These are phyloP conservation scores for Aix galericulata DNA, from an alignment of 2,113 vertebrate genomes.

Conservation along the genomic window DNA sequence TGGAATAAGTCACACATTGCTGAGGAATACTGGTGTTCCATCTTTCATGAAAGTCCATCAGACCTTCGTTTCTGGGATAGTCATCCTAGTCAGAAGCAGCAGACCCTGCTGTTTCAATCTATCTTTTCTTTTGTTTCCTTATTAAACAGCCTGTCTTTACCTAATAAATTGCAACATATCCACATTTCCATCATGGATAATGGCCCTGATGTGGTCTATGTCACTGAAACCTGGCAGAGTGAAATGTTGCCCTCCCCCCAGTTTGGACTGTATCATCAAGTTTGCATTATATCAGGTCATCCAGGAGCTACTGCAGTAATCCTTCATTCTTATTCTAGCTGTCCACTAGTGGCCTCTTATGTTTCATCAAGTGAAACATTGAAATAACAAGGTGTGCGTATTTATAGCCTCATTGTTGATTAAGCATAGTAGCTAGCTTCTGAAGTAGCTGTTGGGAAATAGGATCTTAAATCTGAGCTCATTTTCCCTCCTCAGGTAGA, in stretches of 20 bases:
- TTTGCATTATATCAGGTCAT: conserved; percentile 53
- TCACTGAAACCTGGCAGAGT: conserved; percentile 23
- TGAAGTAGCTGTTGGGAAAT: conserved; percentile 47
- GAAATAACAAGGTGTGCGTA: conserved; percentile 52
- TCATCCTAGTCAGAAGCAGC: fast-evolving
- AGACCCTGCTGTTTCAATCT: neutral
- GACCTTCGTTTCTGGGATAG: neutral
- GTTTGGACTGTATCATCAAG: conserved; percentile 43
- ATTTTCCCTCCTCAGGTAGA: neutral
- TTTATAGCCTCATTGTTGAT: conserved; percentile 62
- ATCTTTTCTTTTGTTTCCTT: conserved; percentile 37
- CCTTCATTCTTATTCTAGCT: conserved; percentile 62
- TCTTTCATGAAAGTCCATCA: neutral
- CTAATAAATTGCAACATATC: conserved; percentile 44
- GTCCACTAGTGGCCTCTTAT: conserved; percentile 51
- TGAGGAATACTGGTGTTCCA: neutral
- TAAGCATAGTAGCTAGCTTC: conserved; percentile 35
- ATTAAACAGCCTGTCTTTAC: conserved; percentile 17
- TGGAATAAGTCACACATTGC: neutral
- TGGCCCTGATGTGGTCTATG: conserved; percentile 22
- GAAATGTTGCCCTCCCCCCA: conserved; percentile 40
- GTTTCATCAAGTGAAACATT: conserved; percentile 49
- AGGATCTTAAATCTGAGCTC: conserved; percentile 57
- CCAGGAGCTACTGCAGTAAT: conserved; percentile 45
- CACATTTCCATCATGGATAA: conserved; percentile 51